Evolutionary conservation across 2,888 invertebrate genomes (phyloP).

Genomic region (Drosophila quinaria): DNA sequence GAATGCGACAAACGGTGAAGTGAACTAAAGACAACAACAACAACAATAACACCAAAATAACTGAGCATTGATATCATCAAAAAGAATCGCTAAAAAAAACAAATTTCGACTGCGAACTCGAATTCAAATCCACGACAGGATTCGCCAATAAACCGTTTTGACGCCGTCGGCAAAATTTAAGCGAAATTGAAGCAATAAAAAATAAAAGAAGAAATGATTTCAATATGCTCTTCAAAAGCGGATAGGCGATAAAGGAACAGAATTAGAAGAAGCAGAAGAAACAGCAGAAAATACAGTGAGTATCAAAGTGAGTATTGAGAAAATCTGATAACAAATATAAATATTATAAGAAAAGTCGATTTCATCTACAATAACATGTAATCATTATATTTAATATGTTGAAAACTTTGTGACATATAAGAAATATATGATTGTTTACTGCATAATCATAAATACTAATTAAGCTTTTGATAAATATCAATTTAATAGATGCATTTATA

Average conservation of each 20-base stretch:
- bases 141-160: background rate
- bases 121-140: constrained; percentile 4
- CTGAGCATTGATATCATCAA: background rate
- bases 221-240: constrained; percentile 17
- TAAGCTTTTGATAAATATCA: too few species aligned
- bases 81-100: background rate
- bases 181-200: too few species aligned
- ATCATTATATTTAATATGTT: too few species aligned
- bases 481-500: too few species aligned
- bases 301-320: constrained; percentile 24
- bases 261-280: background rate
- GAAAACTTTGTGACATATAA: too few species aligned
- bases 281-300: background rate
- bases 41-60: background rate
- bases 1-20: constrained; percentile 23
- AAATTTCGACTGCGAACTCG: background rate
- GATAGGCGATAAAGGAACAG: constrained; percentile 23
- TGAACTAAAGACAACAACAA: constrained; percentile 24
- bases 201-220: constrained; percentile 10
- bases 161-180: constrained; percentile 37
- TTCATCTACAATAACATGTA: too few species aligned
- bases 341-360: too few species aligned
- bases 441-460: too few species aligned
- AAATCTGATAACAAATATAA: background rate
- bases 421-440: too few species aligned